Conservation (phyloP, 2,888 invertebrate genomes). For the Rambutsinella grinnellia region DNA sequence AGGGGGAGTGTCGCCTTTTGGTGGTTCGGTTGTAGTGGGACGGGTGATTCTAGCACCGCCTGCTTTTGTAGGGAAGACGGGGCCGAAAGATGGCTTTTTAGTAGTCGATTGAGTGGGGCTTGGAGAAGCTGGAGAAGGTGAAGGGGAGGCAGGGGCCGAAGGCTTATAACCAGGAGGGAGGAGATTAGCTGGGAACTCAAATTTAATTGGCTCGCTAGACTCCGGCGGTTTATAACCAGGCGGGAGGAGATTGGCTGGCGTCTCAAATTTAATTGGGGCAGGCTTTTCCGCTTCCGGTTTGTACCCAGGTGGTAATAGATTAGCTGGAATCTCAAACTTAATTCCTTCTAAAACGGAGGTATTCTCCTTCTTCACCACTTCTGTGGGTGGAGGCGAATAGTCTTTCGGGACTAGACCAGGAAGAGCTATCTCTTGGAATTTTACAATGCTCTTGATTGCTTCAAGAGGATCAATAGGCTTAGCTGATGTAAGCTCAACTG, state of each 20-base stretch:
- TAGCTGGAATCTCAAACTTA: conserved; percentile 69
- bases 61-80: conserved; percentile 85
- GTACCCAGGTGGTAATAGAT: conserved; percentile 76
- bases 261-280: conserved; percentile 45
- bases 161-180: conserved; percentile 76
- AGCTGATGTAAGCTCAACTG: conserved; percentile 44
- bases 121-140: conserved; percentile 40
- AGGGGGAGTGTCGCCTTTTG: conserved; percentile 71
- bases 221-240: conserved; percentile 48
- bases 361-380: conserved; percentile 23
- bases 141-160: conserved; percentile 36
- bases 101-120: conserved; percentile 67
- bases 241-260: conserved; percentile 46
- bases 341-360: conserved; percentile 70
- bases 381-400: conserved; percentile 46
- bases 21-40: conserved; percentile 74
- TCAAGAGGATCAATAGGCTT: conserved; percentile 67
- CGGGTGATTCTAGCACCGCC: conserved; percentile 76
- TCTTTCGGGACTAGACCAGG: conserved; percentile 52
- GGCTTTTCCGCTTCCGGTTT: conserved; percentile 67
- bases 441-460: conserved; percentile 71
- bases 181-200: conserved; percentile 73
- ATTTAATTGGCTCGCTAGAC: conserved; percentile 52
- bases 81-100: conserved; percentile 60
- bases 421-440: conserved; percentile 68